Conservation (phyloP, 2,888 invertebrate species). For the Caenorhabditis sinica region DNA sequence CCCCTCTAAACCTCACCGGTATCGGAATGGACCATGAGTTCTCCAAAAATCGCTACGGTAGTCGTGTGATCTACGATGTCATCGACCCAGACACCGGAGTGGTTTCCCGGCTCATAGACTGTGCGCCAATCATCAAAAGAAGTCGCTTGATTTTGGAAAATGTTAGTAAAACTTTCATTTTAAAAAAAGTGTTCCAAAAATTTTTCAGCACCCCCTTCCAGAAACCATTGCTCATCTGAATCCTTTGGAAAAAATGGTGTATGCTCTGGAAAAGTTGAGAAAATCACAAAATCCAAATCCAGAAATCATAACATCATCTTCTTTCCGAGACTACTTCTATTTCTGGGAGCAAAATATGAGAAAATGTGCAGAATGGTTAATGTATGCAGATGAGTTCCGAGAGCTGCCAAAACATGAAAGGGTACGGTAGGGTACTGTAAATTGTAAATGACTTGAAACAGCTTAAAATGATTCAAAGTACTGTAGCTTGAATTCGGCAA, state of each 20-base stretch:
- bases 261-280: not conserved
- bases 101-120: constrained; percentile 10
- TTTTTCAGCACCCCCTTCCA: constrained; percentile 19
- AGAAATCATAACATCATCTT: constrained; percentile 6
- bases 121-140: constrained; percentile 28
- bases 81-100: constrained; percentile 21
- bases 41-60: constrained; percentile 6
- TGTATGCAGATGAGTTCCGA: constrained; percentile 41
- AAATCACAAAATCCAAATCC: not conserved
- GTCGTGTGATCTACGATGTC: constrained; percentile 24
- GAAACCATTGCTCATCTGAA: not conserved
- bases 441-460: too few relatives aligned
- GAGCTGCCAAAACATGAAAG: constrained; percentile 40
- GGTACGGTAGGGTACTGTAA: constrained; percentile 6
- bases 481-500: not conserved
- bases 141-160: constrained; percentile 37
- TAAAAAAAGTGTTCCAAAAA: too few relatives aligned
- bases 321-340: constrained; percentile 22
- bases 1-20: not conserved
- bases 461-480: too few relatives aligned
- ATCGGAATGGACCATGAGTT: not conserved
- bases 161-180: not conserved
- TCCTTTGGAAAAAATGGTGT: constrained; percentile 18
- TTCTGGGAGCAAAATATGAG: constrained; percentile 45
- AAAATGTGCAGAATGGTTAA: constrained; percentile 40